These are phyloP conservation scores for Prionailurus bengalensis DNA, from an alignment of 2,113 vertebrate genomes.

Conservation along the genomic window DNA sequence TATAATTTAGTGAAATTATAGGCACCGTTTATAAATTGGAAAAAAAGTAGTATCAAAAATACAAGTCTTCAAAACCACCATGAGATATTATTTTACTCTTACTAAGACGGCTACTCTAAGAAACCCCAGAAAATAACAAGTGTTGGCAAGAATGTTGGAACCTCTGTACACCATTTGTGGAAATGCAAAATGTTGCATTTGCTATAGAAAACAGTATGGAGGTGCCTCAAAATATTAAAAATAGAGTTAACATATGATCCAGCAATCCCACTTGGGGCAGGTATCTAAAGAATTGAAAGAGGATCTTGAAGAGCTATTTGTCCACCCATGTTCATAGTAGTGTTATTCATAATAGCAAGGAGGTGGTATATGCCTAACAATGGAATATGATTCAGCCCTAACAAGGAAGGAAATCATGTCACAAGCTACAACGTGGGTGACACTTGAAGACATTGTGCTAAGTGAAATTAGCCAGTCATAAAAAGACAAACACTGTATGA, in stretches of 20 bases:
- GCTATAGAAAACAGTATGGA: not conserved
- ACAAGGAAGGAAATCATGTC: not conserved
- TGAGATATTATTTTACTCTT: not conserved
- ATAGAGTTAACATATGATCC: not conserved
- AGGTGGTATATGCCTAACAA: not conserved
- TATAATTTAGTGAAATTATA: slow-evolving; percentile 16
- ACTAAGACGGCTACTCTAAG: not conserved
- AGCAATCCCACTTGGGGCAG: not conserved
- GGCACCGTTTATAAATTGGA: slow-evolving; percentile 3
- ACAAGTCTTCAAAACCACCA: slow-evolving; percentile 30
- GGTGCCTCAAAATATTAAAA: not conserved
- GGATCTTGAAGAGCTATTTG: not conserved
- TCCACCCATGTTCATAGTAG: not conserved
- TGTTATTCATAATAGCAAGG: not conserved
- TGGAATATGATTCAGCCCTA: not conserved
- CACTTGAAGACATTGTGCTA: not conserved
- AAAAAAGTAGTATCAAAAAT: not conserved
- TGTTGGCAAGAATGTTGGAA: not conserved
- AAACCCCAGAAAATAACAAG: not conserved
- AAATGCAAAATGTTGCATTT: not conserved
- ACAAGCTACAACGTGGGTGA: not conserved
- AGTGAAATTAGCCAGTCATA: slow-evolving; percentile 37
- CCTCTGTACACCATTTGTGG: not conserved
- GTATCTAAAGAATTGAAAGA: slow-evolving; percentile 30
- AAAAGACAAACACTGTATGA: not conserved